Evolutionary conservation across 2,797 vertebrate genomes (phyloP).

Genomic region (Chiroxiphia lanceolata): DNA sequence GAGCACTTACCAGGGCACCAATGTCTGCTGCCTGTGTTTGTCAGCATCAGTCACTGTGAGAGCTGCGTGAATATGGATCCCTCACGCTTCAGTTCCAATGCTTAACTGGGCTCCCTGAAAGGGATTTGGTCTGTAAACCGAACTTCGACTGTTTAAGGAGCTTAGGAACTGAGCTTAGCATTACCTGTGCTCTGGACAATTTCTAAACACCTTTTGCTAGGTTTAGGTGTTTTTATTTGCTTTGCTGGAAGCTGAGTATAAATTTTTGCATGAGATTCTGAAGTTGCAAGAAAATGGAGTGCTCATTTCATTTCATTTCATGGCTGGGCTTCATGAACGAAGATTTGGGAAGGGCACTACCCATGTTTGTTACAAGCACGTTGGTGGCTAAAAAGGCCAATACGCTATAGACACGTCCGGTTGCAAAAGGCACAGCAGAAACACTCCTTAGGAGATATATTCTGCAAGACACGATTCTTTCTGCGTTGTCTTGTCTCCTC

Average conservation of each 20-base stretch:
- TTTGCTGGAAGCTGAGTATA: background rate
- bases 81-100: background rate
- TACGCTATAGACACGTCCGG: no score
- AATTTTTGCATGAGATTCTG: background rate
- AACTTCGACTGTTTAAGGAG: background rate
- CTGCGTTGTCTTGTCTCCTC: no score
- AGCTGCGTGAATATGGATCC: background rate
- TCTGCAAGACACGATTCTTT: no score
- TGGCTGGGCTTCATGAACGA: no score
- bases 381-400: no score
- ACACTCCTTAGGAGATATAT: no score
- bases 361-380: no score
- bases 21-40: background rate
- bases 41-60: background rate
- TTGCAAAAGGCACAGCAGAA: no score
- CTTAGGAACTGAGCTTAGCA: background rate
- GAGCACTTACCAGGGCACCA: fast-evolving
- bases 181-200: background rate
- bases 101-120: background rate
- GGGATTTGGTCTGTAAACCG: background rate
- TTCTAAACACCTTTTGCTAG: background rate
- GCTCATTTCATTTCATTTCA: no score
- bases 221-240: background rate
- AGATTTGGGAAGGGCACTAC: no score
- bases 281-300: background rate